A percentile compares a stretch with the other conserved stretches of the same genome.
phyloP scores from a whole-genome alignment of 2,113 vertebrate genomes.

The Trichechus manatus region DNA sequence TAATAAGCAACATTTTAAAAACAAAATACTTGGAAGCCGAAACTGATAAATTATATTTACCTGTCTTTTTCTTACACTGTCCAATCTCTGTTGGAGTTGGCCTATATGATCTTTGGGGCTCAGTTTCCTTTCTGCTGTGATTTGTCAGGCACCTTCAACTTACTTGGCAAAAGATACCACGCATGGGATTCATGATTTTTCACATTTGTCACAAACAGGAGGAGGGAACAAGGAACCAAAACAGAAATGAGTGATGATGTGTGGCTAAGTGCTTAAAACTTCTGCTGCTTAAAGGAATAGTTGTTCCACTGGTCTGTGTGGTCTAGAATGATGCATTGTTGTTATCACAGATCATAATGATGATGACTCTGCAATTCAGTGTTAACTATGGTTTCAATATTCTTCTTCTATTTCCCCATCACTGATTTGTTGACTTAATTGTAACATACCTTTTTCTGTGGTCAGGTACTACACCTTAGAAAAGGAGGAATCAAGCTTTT shows the following conservation, averaged over 20 bases:
- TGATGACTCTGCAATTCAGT: conserved; percentile 30
- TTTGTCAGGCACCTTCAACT: conserved; percentile 29
- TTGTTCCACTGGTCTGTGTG: background rate
- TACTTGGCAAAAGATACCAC: conserved; percentile 52
- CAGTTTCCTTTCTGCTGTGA: conserved; percentile 50
- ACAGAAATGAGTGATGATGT: conserved; percentile 52
- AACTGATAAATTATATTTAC: conserved; percentile 48
- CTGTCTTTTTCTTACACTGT: background rate
- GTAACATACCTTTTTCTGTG: conserved; percentile 39
- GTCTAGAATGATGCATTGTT: conserved; percentile 16
- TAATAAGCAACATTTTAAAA: conserved; percentile 52
- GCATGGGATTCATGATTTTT: conserved; percentile 51
- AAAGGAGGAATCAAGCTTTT: conserved; percentile 53
- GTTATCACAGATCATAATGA: background rate
- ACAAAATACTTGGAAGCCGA: conserved; percentile 5
- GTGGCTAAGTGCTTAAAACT: conserved; percentile 54
- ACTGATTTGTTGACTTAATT: conserved; percentile 17
- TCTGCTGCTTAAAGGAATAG: conserved; percentile 26
- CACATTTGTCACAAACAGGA: conserved; percentile 59
- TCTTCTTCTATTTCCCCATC: background rate
- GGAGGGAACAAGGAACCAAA: conserved; percentile 48
- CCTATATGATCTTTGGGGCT: conserved; percentile 20
- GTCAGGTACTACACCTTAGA: background rate
- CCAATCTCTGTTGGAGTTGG: background rate
- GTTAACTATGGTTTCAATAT: background rate